Base-by-base conservation (phyloP, 1,140 invertebrate species). In the Patella vulgata region DNA sequence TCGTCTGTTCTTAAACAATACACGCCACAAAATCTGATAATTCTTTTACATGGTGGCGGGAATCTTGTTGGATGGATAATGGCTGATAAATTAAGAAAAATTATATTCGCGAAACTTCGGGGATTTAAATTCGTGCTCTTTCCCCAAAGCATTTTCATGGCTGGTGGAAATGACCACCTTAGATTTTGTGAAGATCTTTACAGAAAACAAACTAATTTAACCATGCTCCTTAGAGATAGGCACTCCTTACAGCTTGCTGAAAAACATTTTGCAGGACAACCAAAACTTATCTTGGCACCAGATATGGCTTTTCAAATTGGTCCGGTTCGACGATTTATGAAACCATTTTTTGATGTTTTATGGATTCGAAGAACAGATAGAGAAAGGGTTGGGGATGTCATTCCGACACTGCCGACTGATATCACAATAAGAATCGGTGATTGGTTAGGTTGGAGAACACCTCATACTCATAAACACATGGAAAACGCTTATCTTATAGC, bases 21-120 rank as follows among this genome's bases (percentile, higher is more conserved):
- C 23, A 36, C 47, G 27, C 39, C 30, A 6, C 28, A 65, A 19
- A 53, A 67, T 30, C 44, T 62, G 0, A 54, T 65, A 19, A 43
- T 68, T 12, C 39, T 68, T n/a, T 19, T 59, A 21, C 54, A 60
- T 4, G 66, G 66, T 4, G 66, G 55, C 6, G 66, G 66, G 17
- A 60, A 68, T 42, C 42, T 68, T 14, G 62, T 67, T 21, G 66
- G 66, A 12, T 56, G 65, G 30, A 36, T 42, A 12, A 2, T 23
- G n/a, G 25, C 39, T 33, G 61, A 59, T 30, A 51, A 36, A 17
- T 12, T 63, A 11, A 28, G 33, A 0, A 17, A 28, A 4, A 54
- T 39, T 14, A 58, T 56, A 23, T 28, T 65, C 11, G 39, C 54
- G 19, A 25, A n/a, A 27, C 65, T 68, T 59, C 27, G 25, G 1